Conservation (phyloP, 2,888 invertebrate species). For the Taphrorychus bicolor region DNA sequence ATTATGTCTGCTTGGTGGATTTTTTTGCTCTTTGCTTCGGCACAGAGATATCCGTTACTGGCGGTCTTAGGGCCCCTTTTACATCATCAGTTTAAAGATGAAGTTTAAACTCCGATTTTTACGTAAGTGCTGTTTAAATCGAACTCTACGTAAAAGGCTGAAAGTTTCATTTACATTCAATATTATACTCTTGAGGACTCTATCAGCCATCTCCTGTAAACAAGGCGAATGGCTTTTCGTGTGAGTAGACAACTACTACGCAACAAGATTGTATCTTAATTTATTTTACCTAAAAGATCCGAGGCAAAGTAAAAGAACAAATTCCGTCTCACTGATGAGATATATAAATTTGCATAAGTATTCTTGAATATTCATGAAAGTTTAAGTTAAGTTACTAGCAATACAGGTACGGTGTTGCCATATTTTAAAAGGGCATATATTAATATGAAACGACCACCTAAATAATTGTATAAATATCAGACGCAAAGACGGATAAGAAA, state of each 20-base stretch:
- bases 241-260: neutral
- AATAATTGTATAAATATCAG: too few relatives aligned
- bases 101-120: too few relatives aligned
- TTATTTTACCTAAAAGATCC: neutral
- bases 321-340: too few relatives aligned
- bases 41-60: neutral
- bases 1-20: constrained; percentile 5
- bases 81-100: too few relatives aligned
- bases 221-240: neutral
- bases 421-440: too few relatives aligned
- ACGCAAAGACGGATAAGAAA: too few relatives aligned
- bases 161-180: neutral
- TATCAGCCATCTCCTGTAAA: neutral
- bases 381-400: too few relatives aligned
- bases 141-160: neutral
- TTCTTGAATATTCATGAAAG: neutral
- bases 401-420: too few relatives aligned
- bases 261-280: neutral
- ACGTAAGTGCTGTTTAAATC: neutral
- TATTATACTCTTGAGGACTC: neutral
- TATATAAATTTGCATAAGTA: too few relatives aligned
- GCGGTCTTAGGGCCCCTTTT: too few relatives aligned
- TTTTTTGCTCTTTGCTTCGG: too few relatives aligned
- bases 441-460: too few relatives aligned
- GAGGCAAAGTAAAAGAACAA: neutral